Percentiles rank a stretch among this genome's conserved stretches.
Conservation (phyloP, 2,797 vertebrate genomes). For the Rhinoraja longicauda region DNA sequence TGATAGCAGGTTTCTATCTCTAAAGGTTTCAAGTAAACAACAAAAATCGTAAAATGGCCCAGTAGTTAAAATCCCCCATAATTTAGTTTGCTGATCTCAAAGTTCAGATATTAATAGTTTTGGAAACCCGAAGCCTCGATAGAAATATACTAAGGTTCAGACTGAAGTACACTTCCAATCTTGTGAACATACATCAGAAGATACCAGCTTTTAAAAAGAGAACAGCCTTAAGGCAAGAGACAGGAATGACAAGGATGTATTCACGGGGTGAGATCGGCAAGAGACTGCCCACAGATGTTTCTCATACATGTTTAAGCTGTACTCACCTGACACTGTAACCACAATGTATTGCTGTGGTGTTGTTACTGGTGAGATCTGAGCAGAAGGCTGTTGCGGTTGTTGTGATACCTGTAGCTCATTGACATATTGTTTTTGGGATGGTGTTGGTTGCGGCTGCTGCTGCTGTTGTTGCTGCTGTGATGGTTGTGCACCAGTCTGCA, state of each 20-base stretch:
- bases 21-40: not conserved
- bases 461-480: constrained; percentile 48
- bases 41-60: not conserved
- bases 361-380: constrained; percentile 45
- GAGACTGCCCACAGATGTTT: not conserved
- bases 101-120: not conserved
- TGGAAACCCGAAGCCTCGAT: not conserved
- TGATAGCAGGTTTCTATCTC: not conserved
- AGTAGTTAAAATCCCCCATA: not conserved
- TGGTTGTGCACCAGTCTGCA: constrained; percentile 55
- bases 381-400: constrained; percentile 58
- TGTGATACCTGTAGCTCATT: constrained; percentile 59
- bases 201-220: not conserved
- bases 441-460: constrained; percentile 47
- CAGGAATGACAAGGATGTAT: not conserved
- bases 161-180: not conserved
- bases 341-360: constrained; percentile 79
- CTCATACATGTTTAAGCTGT: not conserved
- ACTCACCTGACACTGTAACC: constrained; percentile 83
- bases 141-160: not conserved
- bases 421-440: constrained; percentile 46
- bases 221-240: not conserved
- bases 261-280: not conserved
- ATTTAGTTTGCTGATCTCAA: not conserved
- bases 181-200: not conserved